Percentiles rank a stretch among this genome's conserved stretches.
phyloP scores from a whole-genome alignment of 2,888 invertebrate genomes.

The Beris chalybata region DNA sequence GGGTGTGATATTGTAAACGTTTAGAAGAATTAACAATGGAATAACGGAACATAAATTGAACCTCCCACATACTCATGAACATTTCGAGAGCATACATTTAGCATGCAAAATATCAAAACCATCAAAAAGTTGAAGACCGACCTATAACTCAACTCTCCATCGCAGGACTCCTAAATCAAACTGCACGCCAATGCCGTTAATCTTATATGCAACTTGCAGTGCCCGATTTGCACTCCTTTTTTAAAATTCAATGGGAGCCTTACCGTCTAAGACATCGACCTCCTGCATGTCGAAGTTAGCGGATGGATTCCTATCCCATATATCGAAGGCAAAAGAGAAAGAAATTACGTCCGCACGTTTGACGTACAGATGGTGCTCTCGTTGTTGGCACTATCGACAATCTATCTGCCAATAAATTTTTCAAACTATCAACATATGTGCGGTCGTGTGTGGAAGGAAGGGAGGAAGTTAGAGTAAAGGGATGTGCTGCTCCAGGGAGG shows the following conservation, averaged over 20 bases:
- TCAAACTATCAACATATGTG: constrained; percentile 34
- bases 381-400: constrained; percentile 19
- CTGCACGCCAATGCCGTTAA: constrained; percentile 15
- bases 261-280: constrained; percentile 8
- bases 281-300: not conserved
- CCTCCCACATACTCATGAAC: too few species aligned
- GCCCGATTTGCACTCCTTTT: not conserved
- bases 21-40: too few species aligned
- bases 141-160: too few species aligned
- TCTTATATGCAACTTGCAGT: constrained; percentile 16
- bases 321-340: constrained; percentile 16
- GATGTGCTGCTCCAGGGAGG: too few species aligned
- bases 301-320: not conserved
- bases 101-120: too few species aligned
- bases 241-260: constrained; percentile 1
- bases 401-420: constrained; percentile 34
- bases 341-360: constrained; percentile 32
- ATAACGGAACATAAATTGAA: too few species aligned
- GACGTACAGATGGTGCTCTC: constrained; percentile 27
- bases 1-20: too few species aligned
- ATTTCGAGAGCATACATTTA: too few species aligned
- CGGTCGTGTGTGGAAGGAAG: constrained; percentile 18
- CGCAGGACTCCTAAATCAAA: not conserved
- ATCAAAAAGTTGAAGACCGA: too few species aligned
- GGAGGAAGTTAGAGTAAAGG: too few species aligned